Conservation (phyloP, 1,140 invertebrate genomes). For the Melipona quadrifasciata region DNA sequence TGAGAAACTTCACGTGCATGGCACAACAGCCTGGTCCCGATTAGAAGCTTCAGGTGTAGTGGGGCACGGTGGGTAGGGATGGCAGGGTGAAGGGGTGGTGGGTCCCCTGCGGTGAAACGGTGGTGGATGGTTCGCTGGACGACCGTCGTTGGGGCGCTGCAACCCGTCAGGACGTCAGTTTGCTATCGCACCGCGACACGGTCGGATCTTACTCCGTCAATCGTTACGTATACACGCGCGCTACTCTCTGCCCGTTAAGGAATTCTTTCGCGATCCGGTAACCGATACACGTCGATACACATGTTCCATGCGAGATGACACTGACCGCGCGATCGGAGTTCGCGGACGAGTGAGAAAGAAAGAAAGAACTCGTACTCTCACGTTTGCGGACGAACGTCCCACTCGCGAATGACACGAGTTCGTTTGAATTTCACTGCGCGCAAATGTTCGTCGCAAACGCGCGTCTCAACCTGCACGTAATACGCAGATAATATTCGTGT, state of each 20-base stretch:
- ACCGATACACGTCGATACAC: no score
- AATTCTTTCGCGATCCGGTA: not conserved
- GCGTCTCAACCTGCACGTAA: no score
- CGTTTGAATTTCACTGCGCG: not conserved
- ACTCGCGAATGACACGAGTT: not conserved
- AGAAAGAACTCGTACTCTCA: no score
- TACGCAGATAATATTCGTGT: not conserved
- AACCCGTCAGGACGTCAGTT: conserved; percentile 72
- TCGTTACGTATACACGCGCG: conserved; percentile 28
- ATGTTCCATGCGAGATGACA: not conserved
- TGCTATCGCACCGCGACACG: conserved; percentile 72
- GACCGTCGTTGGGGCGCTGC: conserved; percentile 74
- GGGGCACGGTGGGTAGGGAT: conserved; percentile 5
- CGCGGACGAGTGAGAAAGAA: not conserved
- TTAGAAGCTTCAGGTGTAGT: conserved; percentile 47
- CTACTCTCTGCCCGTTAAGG: not conserved
- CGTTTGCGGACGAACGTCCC: not conserved
- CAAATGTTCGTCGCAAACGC: not conserved
- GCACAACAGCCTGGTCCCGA: conserved; percentile 9
- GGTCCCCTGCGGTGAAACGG: conserved; percentile 53
- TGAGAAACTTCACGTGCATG: conserved; percentile 13
- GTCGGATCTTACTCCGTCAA: conserved; percentile 50
- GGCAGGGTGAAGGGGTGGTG: conserved; percentile 44
- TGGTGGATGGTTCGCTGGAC: conserved; percentile 68
- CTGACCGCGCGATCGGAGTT: not conserved